Conservation (phyloP, 2,888 invertebrate genomes). For the Villa cingulata region DNA sequence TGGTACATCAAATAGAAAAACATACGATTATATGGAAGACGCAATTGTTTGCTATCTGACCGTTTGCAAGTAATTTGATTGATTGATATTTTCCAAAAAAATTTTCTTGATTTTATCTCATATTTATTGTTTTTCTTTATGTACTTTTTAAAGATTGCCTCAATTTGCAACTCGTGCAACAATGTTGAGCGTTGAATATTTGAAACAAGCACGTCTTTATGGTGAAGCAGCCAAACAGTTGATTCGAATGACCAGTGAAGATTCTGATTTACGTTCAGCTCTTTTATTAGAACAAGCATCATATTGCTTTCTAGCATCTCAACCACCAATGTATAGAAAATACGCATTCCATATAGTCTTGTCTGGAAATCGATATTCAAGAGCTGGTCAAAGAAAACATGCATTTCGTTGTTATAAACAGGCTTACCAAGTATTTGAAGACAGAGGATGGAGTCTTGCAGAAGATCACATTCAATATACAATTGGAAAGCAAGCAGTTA, state of each 20-base stretch:
- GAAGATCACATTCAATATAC: conserved; percentile 94
- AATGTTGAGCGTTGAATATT: conserved; percentile 73
- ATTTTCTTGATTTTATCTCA: not conserved
- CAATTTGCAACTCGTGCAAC: conserved; percentile 89
- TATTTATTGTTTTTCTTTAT: not conserved
- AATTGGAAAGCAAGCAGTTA: conserved; percentile 77
- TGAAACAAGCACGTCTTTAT: conserved; percentile 62
- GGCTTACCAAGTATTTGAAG: conserved; percentile 62
- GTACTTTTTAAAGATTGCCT: conserved; percentile 49
- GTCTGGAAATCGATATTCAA: conserved; percentile 88
- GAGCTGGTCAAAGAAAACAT: conserved; percentile 84
- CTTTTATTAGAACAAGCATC: conserved; percentile 90
- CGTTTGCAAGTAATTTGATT: conserved; percentile 59
- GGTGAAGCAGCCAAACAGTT: conserved; percentile 91
- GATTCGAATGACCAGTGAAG: conserved; percentile 91
- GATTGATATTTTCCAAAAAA: not conserved
- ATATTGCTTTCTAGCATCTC: conserved; percentile 63
- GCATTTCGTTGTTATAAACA: conserved; percentile 84
- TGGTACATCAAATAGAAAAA: conserved; percentile 61
- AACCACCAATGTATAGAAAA: conserved; percentile 66
- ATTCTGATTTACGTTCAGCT: conserved; percentile 91
- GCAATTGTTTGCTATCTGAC: conserved; percentile 84
- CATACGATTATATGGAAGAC: conserved; percentile 85
- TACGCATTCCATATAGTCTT: conserved; percentile 94
- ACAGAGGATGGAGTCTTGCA: conserved; percentile 77